Evolutionary conservation across 35 echinoderm and acorn worm species (phyloP).

Genomic region (Ophiothrix spiculata): DNA sequence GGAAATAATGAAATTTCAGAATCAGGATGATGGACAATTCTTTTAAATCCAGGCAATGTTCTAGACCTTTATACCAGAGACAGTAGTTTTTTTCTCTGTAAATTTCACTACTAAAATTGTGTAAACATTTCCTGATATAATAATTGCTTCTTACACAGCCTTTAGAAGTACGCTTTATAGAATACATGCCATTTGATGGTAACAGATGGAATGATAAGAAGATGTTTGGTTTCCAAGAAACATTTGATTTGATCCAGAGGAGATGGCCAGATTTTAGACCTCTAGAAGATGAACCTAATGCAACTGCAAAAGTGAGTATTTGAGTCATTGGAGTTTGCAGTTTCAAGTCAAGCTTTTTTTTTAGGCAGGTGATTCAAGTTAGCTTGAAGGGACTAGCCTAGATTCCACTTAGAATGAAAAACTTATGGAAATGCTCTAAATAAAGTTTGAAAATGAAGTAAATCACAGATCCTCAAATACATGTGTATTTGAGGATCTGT

Average conservation of each 20-base stretch:
- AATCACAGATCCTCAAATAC: too few relatives aligned
- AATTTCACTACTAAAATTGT: too few relatives aligned
- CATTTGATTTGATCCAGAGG: constrained; percentile 47
- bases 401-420: too few relatives aligned
- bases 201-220: constrained; percentile 96
- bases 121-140: background rate
- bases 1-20: too few relatives aligned
- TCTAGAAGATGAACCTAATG: constrained; percentile 69
- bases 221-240: constrained; percentile 66
- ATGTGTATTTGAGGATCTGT: too few relatives aligned
- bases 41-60: background rate
- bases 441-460: too few relatives aligned
- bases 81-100: background rate
- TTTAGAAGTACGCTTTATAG: constrained; percentile 91
- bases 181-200: constrained; percentile 99
- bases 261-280: constrained; percentile 68
- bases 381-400: too few relatives aligned
- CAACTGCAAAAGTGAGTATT: constrained; percentile 77
- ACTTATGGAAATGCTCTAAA: too few relatives aligned
- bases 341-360: too few relatives aligned
- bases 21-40: too few relatives aligned
- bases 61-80: background rate
- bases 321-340: too few relatives aligned
- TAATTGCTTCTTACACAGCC: constrained; percentile 42
- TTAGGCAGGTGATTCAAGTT: too few relatives aligned